These are phyloP conservation scores for Lathronympha strigana DNA, from an alignment of 2,888 invertebrate genomes.

Conservation along the genomic window DNA sequence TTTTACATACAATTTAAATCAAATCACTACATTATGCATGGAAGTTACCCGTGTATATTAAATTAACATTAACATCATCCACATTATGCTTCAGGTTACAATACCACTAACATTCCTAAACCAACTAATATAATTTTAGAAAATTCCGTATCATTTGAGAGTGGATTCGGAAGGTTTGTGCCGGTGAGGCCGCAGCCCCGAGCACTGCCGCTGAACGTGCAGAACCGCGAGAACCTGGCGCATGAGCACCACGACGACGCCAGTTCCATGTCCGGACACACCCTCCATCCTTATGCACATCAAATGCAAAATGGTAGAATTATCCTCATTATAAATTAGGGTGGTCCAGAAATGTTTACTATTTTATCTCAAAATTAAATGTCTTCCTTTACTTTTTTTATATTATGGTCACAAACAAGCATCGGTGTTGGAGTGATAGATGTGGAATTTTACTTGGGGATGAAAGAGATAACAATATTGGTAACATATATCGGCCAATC, in stretches of 20 bases:
- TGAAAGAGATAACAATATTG: too few relatives aligned
- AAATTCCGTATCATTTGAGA: conserved; percentile 75
- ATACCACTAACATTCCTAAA: conserved; percentile 31
- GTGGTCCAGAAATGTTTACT: conserved; percentile 1
- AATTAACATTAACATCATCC: background rate
- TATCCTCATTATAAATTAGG: conserved; percentile 13
- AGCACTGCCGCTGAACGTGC: conserved; percentile 72
- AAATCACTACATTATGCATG: background rate
- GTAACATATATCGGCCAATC: too few relatives aligned
- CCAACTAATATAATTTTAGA: conserved; percentile 60
- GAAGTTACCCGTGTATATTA: conserved; percentile 6
- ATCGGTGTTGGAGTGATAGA: too few relatives aligned
- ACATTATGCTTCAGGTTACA: background rate
- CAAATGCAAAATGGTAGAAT: conserved; percentile 77
- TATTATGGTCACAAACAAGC: too few relatives aligned
- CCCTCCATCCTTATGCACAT: conserved; percentile 75
- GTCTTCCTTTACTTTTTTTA: too few relatives aligned
- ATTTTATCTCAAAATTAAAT: background rate
- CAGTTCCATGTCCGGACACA: conserved; percentile 67
- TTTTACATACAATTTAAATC: too few relatives aligned
- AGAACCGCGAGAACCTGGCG: conserved; percentile 71
- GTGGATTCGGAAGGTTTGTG: conserved; percentile 80
- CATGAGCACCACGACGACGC: conserved; percentile 73
- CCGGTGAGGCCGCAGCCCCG: conserved; percentile 81
- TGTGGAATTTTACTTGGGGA: too few relatives aligned